Evolutionary conservation across 2,113 vertebrate species (phyloP), one percentile per base, ranked within the genome.

Genomic region (Xiphophorus maculatus): DNA sequence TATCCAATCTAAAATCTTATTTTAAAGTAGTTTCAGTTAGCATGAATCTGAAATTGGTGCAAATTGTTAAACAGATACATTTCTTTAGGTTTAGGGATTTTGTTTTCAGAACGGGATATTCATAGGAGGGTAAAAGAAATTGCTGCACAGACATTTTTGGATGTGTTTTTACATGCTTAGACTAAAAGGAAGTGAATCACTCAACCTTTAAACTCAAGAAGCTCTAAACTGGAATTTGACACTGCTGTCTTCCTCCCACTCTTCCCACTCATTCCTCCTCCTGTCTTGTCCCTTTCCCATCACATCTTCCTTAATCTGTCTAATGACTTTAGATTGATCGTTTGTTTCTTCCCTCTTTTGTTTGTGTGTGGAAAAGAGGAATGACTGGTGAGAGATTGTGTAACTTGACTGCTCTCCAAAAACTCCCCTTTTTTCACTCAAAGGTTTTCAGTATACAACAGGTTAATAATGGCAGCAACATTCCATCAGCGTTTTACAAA

Each of bases 261-360:
- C 69, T 66, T 19, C 40, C 33, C n/a, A 68, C 67, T 77, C 58
- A 64, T 40, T 73, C 63, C 17, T 69, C 12, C 44, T 61, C 33
- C 60, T 69, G 25, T 42, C n/a, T 71, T 40, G 14, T 65, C 69
- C 71, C 32, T 22, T 48, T 66, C 71, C 33, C 11, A 14, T 44
- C 35, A 30, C 32, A 42, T 30, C 68, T 80, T 37, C 32, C 60
- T 74, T 76, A 44, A 27, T 54, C 29, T 28, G 65, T 76, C 32
- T 87, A 88, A 69, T 71, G 48, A 71, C 76, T 84, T 51, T 71
- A 71, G 85, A 76, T 48, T 85, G 82, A 85, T 73, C 77, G 37
- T 29, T 77, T 73, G 48, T 82, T 76, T 63, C 63, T 73, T 81
- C 78, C 79, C 66, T 63, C 42, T 32, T 48, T 63, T 32, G 22